Conservation (phyloP, 1,140 invertebrate species). For the Brachionus calyciflorus region DNA sequence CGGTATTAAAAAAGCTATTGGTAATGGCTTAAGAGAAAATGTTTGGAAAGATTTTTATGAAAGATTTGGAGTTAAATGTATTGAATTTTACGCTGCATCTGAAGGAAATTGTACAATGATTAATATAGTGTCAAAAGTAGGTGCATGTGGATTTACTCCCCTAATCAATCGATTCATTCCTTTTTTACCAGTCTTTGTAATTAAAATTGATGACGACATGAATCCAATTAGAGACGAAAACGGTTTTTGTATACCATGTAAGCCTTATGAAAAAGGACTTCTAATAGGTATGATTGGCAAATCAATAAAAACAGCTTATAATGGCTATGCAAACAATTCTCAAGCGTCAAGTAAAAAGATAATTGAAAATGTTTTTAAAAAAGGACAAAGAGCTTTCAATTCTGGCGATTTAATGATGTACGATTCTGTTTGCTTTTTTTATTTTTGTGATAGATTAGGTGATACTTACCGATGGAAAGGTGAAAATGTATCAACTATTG, state of each 20-base stretch:
- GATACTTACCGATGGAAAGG: constrained; percentile 93
- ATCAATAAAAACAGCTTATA: constrained; percentile 63
- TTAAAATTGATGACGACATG: constrained; percentile 36
- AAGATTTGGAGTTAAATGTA: constrained; percentile 78
- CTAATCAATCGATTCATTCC: constrained; percentile 58
- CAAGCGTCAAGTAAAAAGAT: constrained; percentile 89
- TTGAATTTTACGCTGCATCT: constrained; percentile 96
- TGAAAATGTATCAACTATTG: constrained; percentile 96
- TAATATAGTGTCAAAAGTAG: constrained; percentile 19
- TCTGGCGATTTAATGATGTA: constrained; percentile 90
- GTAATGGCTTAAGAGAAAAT: constrained; percentile 90
- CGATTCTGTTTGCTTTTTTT: constrained; percentile 90
- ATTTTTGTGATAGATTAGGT: constrained; percentile 90
- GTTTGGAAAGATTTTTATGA: constrained; percentile 90
- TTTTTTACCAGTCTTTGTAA: constrained; percentile 17
- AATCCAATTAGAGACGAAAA: constrained; percentile 53
- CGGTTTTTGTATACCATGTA: constrained; percentile 73
- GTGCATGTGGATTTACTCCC: constrained; percentile 37
- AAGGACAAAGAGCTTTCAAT: constrained; percentile 85
- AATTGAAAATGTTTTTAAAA: constrained; percentile 79
- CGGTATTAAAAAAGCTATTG: constrained; percentile 80
- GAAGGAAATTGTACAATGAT: constrained; percentile 83
- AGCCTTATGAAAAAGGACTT: constrained; percentile 85
- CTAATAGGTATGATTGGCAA: constrained; percentile 92
- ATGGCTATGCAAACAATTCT: constrained; percentile 81